Evolutionary conservation across 2,888 invertebrate genomes (phyloP), one percentile per base, ranked within the genome.

Genomic region (Tenthredo distinguenda): DNA sequence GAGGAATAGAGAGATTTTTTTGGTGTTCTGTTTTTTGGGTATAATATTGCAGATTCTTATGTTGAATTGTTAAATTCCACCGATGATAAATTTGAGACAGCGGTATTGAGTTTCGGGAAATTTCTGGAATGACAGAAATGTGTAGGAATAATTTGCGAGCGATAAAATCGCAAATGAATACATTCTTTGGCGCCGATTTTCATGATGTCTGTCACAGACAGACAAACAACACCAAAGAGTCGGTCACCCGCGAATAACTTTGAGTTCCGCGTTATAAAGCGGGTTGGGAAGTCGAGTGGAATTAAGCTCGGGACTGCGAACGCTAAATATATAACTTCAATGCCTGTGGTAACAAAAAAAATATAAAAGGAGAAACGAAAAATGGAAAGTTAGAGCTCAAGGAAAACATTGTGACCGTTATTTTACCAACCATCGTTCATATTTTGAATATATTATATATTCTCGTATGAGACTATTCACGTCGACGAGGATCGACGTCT

Each of bases 151-250:
- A 77, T 77, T 55, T 31, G 12, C 2, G 55, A 77, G 18, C 55
- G 18, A 55, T 55, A 10, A 31, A 47, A 77, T 77, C 31, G 26
- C 55, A n/a, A 77, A 18, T 77, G 34, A 26, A 47, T 34, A 68
- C 7, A 31, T 15, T 55, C 31, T 40, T 77, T 50, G 31, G 55
- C 62, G 21, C 62, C 15, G n/a, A 21, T 21, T 18, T 26, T 37
- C 12, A 10, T 81, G 43, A 62, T 40, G 58, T 62, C 62, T 81
- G 58, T 81, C 62, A 62, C 21, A 81, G 40, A 62, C 62, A 58
- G 81, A 81, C 31, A 55, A 79, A 79, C 55, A 58, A 5, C 55
- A 79, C 58, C 79, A 79, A 81, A 81, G 58, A 81, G 26, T 81
- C 81, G 81, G 58, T 62, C 62, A 40, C 40, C 62, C 62, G 58